Evolutionary conservation across 1,140 invertebrate genomes (phyloP), one percentile per base, ranked within the genome.

Genomic region (Macrobrachium nipponense): DNA sequence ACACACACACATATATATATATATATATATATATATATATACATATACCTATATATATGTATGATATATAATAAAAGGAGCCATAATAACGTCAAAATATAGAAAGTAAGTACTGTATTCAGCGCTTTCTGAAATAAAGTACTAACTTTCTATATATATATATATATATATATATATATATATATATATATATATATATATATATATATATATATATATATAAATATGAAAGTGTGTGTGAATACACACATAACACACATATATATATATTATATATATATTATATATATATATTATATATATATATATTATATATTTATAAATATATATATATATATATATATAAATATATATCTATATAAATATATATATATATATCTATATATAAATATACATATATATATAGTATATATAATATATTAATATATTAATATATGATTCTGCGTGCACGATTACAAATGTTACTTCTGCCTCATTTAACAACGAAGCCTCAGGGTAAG

Each of bases 141-240:
- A n/a, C n/a, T n/a, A n/a, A n/a, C n/a, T n/a, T n/a, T n/a, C n/a
- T 64, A 64, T 64, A 14, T 64, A 14, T 64, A 64, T 64, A 64
- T 64, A 64, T 64, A 64, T 64, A 64, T 14, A 64, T 64, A 64
- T 64, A 64, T 14, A 64, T 10, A 64, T 64, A 64, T 14, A 14
- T 14, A 64, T 14, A 64, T 14, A 64, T 14, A 64, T 64, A 64
- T 64, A 64, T 64, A 64, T 14, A 64, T 14, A 64, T 14, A 64
- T 64, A 64, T 64, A 64, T 64, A 64, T 64, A 64, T 18, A 64
- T 64, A 64, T 10, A 64, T 64, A 64, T 64, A 64, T 14, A 36
- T 36, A 36, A 2, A 36, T 36, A 36, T 36, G n/a, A n/a, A n/a
- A n/a, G n/a, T n/a, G n/a, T n/a, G n/a, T n/a, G n/a, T n/a, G n/a